Evolutionary conservation across 1,140 invertebrate genomes (phyloP).

Genomic region (Drosophila grimshawi): DNA sequence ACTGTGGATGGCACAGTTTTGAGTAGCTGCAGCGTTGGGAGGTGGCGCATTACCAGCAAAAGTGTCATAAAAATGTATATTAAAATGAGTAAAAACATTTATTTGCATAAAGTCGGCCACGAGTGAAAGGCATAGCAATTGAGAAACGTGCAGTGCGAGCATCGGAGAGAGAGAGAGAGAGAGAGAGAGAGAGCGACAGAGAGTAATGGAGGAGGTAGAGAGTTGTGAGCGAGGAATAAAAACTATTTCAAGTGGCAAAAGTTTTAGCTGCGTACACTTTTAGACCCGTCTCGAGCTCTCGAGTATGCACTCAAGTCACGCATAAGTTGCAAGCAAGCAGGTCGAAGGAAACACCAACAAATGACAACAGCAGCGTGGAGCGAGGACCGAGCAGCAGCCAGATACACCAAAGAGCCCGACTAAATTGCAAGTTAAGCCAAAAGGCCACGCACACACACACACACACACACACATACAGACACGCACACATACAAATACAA

Average conservation of each 20-base stretch:
- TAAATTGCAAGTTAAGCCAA: constrained; percentile 80
- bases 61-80: constrained; percentile 82
- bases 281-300: constrained; percentile 68
- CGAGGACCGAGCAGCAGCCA: constrained; percentile 7
- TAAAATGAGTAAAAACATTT: constrained; percentile 83
- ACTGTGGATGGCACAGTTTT: constrained; percentile 8
- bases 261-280: constrained; percentile 79
- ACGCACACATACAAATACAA: neutral
- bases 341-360: constrained; percentile 73
- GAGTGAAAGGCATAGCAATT: constrained; percentile 59
- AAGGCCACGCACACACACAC: constrained; percentile 64
- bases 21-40: constrained; percentile 53
- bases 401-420: constrained; percentile 34
- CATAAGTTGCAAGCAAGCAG: constrained; percentile 78
- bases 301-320: constrained; percentile 79
- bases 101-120: constrained; percentile 78
- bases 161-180: constrained; percentile 8
- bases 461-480: constrained; percentile 25
- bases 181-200: constrained; percentile 5
- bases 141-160: constrained; percentile 10
- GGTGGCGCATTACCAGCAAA: constrained; percentile 67
- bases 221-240: constrained; percentile 26
- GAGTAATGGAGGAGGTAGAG: constrained; percentile 32
- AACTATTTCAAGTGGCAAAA: constrained; percentile 80
- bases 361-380: constrained; percentile 54